These are phyloP conservation scores for Hucho hucho DNA, from an alignment of 2,113 vertebrate genomes.

Conservation along the genomic window DNA sequence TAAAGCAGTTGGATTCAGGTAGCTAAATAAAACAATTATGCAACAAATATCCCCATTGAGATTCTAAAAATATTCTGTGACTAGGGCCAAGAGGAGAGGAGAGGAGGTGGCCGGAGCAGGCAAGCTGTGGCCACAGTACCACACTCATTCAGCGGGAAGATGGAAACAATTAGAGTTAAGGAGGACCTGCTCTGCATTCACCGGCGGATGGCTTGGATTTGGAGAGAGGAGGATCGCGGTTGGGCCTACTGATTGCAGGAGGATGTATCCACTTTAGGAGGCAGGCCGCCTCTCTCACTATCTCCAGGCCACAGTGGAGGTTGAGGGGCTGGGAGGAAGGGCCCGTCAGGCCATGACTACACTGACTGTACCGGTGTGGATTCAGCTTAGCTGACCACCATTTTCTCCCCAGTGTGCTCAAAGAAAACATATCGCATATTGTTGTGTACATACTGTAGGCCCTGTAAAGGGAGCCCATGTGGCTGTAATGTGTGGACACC, in stretches of 20 bases:
- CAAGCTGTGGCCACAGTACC: neutral
- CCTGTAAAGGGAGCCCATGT: neutral
- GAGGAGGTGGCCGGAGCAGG: neutral
- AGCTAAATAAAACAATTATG: no score
- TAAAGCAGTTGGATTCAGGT: no score
- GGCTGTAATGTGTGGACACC: slow-evolving; percentile 11
- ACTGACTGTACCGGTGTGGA: neutral
- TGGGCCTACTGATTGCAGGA: slow-evolving; percentile 82
- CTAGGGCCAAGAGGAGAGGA: neutral
- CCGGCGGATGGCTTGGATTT: slow-evolving; percentile 74
- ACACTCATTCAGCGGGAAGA: slow-evolving; percentile 49
- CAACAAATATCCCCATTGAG: neutral
- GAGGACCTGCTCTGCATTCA: slow-evolving; percentile 58
- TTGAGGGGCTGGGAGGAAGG: neutral
- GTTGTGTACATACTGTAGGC: neutral
- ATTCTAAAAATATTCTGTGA: neutral
- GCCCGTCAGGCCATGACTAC: neutral
- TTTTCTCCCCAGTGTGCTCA: no score
- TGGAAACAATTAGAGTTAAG: slow-evolving; percentile 88
- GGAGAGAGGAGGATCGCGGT: slow-evolving; percentile 67
- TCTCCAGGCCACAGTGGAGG: slow-evolving; percentile 51
- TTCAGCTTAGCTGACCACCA: neutral
- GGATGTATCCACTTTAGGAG: slow-evolving; percentile 84
- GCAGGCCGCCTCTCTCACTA: slow-evolving; percentile 72
- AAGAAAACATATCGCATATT: neutral